A percentile compares a stretch with the other conserved stretches of the same genome.
Conservation (phyloP, 2,113 vertebrate species). For the Castor canadensis region DNA sequence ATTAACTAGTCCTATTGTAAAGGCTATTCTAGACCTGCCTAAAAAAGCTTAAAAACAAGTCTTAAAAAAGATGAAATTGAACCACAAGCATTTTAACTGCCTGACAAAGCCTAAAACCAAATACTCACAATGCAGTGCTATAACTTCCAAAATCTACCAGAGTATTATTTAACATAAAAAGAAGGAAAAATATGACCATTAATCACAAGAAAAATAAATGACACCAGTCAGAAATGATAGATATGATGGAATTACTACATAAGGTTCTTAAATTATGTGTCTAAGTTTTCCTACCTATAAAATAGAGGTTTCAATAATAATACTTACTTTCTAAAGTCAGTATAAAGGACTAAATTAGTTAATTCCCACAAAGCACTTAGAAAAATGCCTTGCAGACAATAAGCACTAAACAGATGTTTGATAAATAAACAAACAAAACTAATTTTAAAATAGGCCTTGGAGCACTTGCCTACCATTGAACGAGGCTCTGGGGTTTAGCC, state of each 20-base stretch:
- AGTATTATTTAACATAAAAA: background rate
- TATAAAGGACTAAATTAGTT: background rate
- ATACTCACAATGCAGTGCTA: background rate
- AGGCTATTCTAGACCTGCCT: background rate
- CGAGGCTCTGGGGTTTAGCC: background rate
- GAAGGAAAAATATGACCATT: background rate
- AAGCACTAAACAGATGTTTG: background rate
- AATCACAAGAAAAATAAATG: background rate
- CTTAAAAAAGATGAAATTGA: background rate
- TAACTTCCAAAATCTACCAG: background rate
- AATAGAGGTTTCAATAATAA: background rate
- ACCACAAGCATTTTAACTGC: background rate
- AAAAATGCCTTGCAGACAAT: background rate
- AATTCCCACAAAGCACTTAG: background rate
- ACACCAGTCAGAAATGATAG: background rate
- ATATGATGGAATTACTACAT: background rate
- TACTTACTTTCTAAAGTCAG: background rate
- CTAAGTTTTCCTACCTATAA: background rate
- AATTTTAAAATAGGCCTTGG: background rate
- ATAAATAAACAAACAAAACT: conserved; percentile 1
- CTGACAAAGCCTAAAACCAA: background rate
- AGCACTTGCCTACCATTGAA: background rate
- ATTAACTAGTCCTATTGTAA: background rate
- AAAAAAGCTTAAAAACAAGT: too few species aligned
- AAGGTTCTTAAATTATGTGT: background rate